Percentiles rank a stretch among this genome's conserved stretches.
These are phyloP conservation scores for Pedetes capensis DNA, from an alignment of 2,113 vertebrate genomes.

Conservation along the genomic window DNA sequence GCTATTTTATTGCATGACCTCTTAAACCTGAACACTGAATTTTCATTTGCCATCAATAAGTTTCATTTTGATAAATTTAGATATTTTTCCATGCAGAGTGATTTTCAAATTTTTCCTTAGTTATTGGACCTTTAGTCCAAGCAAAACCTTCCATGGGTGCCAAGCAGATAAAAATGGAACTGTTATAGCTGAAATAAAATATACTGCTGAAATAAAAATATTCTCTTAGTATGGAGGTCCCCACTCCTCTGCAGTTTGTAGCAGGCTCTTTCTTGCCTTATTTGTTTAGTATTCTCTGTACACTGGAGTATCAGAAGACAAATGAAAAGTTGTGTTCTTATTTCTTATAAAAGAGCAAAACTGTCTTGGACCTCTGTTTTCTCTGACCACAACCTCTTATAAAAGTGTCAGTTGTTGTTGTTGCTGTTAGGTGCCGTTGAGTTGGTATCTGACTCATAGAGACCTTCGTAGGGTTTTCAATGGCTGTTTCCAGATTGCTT, in stretches of 20 bases:
- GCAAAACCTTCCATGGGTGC: background rate
- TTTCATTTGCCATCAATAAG: constrained; percentile 30
- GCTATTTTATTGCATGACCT: background rate
- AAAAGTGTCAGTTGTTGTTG: constrained; percentile 48
- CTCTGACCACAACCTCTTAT: background rate
- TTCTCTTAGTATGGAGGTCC: background rate
- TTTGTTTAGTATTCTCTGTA: background rate
- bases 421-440: too few species aligned
- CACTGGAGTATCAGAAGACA: background rate
- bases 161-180: constrained; percentile 11
- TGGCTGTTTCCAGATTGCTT: too few species aligned
- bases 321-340: background rate
- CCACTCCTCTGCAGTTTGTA: background rate
- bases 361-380: constrained; percentile 9
- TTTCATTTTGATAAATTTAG: constrained; percentile 39
- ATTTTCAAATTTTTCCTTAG: background rate
- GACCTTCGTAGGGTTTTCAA: too few species aligned
- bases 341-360: background rate
- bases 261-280: constrained; percentile 18
- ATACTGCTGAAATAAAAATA: background rate
- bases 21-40: background rate
- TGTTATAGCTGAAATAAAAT: background rate
- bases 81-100: background rate
- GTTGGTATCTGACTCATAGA: too few species aligned
- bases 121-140: background rate